Evolutionary conservation across 2,113 vertebrate species (phyloP).

Genomic region (Nansenia antarctica): DNA sequence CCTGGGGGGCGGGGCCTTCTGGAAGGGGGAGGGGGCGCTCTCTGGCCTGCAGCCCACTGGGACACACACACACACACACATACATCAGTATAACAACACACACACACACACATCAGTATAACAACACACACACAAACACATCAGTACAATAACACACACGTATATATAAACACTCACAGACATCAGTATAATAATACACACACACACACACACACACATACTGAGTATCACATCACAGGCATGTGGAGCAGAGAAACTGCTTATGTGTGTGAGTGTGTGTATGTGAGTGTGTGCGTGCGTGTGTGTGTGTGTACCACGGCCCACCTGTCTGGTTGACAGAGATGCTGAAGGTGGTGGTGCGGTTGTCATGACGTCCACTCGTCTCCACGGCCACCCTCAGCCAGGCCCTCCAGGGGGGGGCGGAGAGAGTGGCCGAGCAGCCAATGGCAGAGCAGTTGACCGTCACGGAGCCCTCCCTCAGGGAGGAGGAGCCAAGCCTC

Average conservation of each 20-base stretch:
- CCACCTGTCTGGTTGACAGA: slow-evolving; percentile 83
- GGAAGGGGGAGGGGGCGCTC: no score
- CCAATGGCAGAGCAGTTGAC: slow-evolving; percentile 71
- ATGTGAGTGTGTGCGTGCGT: neutral
- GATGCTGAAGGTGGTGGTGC: slow-evolving; percentile 69
- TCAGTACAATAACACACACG: neutral
- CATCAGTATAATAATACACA: no score
- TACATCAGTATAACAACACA: neutral
- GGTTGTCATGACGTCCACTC: slow-evolving; percentile 50
- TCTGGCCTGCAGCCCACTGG: slow-evolving; percentile 73
- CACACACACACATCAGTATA: neutral
- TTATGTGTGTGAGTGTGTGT: neutral
- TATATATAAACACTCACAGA: neutral
- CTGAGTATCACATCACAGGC: no score
- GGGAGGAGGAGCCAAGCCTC: slow-evolving; percentile 77
- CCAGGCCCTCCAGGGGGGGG: slow-evolving; percentile 90
- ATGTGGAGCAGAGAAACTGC: no score
- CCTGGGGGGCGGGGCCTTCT: slow-evolving; percentile 4
- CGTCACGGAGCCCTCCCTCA: slow-evolving; percentile 70
- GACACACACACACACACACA: slow-evolving; percentile 14
- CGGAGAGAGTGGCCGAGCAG: slow-evolving; percentile 76
- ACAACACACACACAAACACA: neutral
- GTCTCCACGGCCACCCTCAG: slow-evolving; percentile 82
- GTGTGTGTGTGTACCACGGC: neutral
- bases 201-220: no score